These are phyloP conservation scores for Catalaphyllia jardinei DNA, from an alignment of 64 coral and sea anemone genomes.

Conservation along the genomic window DNA sequence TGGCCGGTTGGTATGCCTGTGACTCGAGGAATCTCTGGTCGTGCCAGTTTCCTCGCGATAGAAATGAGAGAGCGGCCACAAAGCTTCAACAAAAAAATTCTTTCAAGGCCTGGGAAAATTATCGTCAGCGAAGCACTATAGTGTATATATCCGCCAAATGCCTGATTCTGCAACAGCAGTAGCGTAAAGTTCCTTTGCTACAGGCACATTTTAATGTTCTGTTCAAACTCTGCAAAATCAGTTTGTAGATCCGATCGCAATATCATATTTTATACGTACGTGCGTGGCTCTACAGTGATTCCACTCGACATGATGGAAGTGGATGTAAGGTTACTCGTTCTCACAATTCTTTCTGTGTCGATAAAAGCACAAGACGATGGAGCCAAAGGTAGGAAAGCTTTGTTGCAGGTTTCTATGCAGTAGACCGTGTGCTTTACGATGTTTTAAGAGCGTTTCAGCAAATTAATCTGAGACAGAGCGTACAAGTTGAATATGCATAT, in stretches of 20 bases:
- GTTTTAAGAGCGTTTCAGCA: not conserved
- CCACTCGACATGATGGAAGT: constrained; percentile 21
- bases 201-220: not conserved
- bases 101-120: constrained; percentile 12
- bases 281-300: not conserved
- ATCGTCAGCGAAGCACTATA: not conserved
- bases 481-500: too few species aligned
- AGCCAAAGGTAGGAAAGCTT: not conserved
- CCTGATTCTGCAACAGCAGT: not conserved
- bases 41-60: not conserved
- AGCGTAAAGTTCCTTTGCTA: not conserved
- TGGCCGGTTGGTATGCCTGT: too few species aligned
- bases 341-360: not conserved
- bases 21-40: not conserved
- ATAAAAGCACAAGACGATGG: constrained; percentile 19
- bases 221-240: not conserved
- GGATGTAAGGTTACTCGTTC: not conserved
- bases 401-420: not conserved
- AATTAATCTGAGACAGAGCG: not conserved
- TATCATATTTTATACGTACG: not conserved
- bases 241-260: not conserved
- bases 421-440: not conserved
- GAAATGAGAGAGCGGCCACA: not conserved
- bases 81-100: not conserved
- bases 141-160: not conserved